Evolutionary conservation across 2,888 invertebrate genomes (phyloP).

Genomic region (Falcaria lacertinaria): DNA sequence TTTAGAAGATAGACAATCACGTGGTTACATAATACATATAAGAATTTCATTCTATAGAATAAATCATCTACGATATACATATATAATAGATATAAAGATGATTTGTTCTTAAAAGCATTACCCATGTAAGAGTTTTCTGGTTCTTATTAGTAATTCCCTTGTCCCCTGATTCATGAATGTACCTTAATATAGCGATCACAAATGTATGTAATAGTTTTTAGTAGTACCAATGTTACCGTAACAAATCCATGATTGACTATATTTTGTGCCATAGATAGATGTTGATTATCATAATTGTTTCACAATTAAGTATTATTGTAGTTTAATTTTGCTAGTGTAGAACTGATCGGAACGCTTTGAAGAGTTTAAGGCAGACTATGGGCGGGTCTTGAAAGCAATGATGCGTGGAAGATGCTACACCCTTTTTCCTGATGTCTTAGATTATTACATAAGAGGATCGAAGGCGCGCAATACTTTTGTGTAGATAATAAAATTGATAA

Average conservation of each 20-base stretch:
- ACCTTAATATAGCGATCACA: background rate
- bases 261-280: background rate
- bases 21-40: too few relatives aligned
- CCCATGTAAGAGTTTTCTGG: background rate
- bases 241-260: background rate
- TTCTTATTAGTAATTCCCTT: background rate
- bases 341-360: background rate
- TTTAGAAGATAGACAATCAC: too few relatives aligned
- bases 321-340: slow-evolving; percentile 20
- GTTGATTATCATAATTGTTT: too few relatives aligned
- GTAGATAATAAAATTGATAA: slow-evolving; percentile 37
- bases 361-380: background rate
- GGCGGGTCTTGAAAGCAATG: slow-evolving; percentile 1
- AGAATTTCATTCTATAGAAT: too few relatives aligned
- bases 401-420: too few relatives aligned
- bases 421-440: too few relatives aligned
- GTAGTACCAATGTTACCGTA: slow-evolving; percentile 1
- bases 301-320: slow-evolving; percentile 13
- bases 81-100: too few relatives aligned
- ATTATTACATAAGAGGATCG: slow-evolving; percentile 20
- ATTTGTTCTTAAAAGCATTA: background rate
- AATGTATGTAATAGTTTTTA: slow-evolving; percentile 1
- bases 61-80: too few relatives aligned
- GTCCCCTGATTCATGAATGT: background rate
- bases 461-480: slow-evolving; percentile 40